These are phyloP conservation scores for Mustela erminea DNA, from an alignment of 2,797 vertebrate genomes.

Conservation along the genomic window DNA sequence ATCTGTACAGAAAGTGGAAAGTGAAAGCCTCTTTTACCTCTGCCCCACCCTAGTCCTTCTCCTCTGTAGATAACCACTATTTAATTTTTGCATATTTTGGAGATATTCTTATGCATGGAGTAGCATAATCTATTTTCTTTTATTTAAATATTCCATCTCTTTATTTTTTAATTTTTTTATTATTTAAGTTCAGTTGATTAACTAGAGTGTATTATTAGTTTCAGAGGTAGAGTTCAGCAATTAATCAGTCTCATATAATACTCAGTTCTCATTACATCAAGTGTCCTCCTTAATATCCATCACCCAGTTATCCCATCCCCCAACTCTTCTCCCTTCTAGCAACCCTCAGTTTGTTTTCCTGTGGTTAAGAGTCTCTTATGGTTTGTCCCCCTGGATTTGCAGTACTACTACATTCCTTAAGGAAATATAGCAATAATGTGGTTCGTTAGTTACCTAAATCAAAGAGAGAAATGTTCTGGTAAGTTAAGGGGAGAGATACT, in stretches of 20 bases:
- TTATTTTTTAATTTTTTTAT: background rate
- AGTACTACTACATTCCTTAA: constrained; percentile 10
- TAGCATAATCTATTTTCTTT: background rate
- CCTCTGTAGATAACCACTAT: background rate
- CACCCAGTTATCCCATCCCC: background rate
- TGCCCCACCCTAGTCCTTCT: background rate
- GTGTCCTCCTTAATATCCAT: background rate
- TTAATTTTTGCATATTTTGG: background rate
- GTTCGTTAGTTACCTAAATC: constrained; percentile 35
- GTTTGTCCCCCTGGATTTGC: background rate
- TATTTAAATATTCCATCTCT: background rate
- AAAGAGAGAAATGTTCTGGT: background rate
- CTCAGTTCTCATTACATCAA: background rate
- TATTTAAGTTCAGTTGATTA: background rate
- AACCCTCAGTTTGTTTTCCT: background rate
- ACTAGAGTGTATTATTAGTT: background rate
- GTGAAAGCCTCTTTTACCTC: background rate
- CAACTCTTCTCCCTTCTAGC: background rate
- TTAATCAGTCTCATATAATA: background rate
- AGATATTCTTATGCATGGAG: background rate
- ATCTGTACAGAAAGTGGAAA: background rate
- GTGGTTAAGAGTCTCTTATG: background rate
- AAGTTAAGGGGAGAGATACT: background rate
- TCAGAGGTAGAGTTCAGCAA: background rate
- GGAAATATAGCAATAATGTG: constrained; percentile 11